Base-by-base conservation (phyloP, 1,140 invertebrate species). In the Polypedilum pembai region DNA sequence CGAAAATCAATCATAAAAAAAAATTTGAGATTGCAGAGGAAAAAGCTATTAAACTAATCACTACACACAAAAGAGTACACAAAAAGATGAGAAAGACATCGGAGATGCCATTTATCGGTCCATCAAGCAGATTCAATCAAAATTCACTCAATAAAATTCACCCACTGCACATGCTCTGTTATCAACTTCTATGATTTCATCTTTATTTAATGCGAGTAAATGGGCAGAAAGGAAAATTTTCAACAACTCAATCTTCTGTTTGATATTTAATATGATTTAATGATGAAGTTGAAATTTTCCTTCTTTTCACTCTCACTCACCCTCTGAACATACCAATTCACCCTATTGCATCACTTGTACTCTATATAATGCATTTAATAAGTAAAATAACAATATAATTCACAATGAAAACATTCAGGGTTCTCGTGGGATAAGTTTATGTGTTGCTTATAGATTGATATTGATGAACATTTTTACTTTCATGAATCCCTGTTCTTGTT, bases 231-330 rank as follows among this genome's bases (percentile, higher is more conserved):
- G 24, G 24, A 33, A 33, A 33, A 33, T 33, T 33, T 33, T 33
- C n/a, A 33, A 33, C 24, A 33, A 33, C 24, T 33, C 24, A 33
- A 33, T 33, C 45, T 56, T 17, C n/a, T 12, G n/a, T 56, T 12
- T 56, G 45, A 56, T 56, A 66, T 66, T 66, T 66, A 66, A 66
- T 56, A 56, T 66, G 65, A 66, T 66, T 66, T 66, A 66, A 66
- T 66, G 65, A 66, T 66, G 65, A 66, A 18, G 65, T 66, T 18
- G 12, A 66, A 8, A 2, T 17, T n/a, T 66, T 2, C 10, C 3
- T 66, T 66, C 18, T 8, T 33, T 45, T 45, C 8, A 45, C 41
- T 45, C 15, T 45, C 41, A 45, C 15, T 45, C 41, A 45, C 41
- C 41, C 41, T 15, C 8, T 45, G 2, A 1, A 45, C 41, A 15